Base-by-base conservation (phyloP, 35 echinoderm and acorn worm genomes). In the Apostichopus parvimensis region DNA sequence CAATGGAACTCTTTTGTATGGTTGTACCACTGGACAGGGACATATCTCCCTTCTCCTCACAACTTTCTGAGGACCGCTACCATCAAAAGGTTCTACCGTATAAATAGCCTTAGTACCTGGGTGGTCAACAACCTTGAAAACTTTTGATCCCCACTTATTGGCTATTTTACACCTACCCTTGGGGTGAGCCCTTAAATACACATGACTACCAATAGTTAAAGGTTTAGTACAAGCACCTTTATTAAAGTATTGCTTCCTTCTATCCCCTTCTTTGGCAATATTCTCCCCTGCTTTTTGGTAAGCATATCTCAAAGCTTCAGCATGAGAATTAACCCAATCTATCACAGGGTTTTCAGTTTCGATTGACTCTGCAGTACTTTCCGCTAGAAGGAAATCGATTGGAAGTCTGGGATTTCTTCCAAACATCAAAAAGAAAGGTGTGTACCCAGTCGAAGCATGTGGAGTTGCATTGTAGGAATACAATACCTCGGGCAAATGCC, bases 381-480 rank as follows among this genome's bases (percentile, higher is more conserved):
- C n/a, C n/a, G n/a, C n/a, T n/a, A n/a, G n/a, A n/a, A n/a, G n/a
- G n/a, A n/a, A n/a, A n/a, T n/a, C n/a, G n/a, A n/a, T n/a, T n/a
- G n/a, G n/a, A n/a, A n/a, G n/a, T n/a, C n/a, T n/a, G n/a, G n/a
- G n/a, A n/a, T n/a, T n/a, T n/a, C n/a, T n/a, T n/a, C n/a, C n/a
- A n/a, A n/a, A n/a, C n/a, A n/a, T n/a, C n/a, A n/a, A n/a, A n/a
- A n/a, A n/a, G n/a, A n/a, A n/a, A n/a, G n/a, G n/a, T n/a, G n/a
- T n/a, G n/a, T n/a, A n/a, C n/a, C n/a, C n/a, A n/a, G n/a, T n/a
- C n/a, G n/a, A n/a, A 8, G 89, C 26, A 82, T 95, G 94, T 14
- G 45, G 28, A 5, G 90, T 76, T 0, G 90, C 71, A 64, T 95
- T 95, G 59, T 95, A 95, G 1, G 90, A 81, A 92, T 87, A 87